A percentile compares a stretch with the other conserved stretches of the same genome.
Evolutionary conservation across 2,113 vertebrate genomes (phyloP).

Genomic region (Galemys pyrenaicus): DNA sequence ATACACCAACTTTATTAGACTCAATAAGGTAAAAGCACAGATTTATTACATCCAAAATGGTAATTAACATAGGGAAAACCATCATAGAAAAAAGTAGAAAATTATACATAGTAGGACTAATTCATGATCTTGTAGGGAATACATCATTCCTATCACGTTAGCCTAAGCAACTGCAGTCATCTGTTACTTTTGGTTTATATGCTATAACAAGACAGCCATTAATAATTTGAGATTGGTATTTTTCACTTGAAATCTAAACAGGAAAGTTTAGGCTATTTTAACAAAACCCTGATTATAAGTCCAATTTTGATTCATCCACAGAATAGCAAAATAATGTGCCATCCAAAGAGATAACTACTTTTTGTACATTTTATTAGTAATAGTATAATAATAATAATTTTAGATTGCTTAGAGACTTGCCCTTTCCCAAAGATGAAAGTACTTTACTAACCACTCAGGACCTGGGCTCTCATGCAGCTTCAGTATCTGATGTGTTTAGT

Average conservation of each 20-base stretch:
- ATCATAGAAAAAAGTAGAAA: neutral
- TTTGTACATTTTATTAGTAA: neutral
- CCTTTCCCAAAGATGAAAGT: neutral
- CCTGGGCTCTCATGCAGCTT: neutral
- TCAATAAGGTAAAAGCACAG: neutral
- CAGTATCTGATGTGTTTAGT: neutral
- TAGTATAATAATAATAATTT: neutral
- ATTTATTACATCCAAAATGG: neutral
- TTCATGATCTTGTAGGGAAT: neutral
- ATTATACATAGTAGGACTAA: neutral
- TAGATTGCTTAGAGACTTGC: neutral
- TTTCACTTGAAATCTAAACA: constrained; percentile 12
- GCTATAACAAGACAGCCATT: neutral
- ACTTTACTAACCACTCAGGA: neutral
- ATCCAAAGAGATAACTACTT: constrained; percentile 12
- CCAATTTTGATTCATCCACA: constrained; percentile 44
- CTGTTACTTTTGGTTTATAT: neutral
- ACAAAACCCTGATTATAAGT: neutral
- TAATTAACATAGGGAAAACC: constrained; percentile 14
- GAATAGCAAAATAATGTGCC: neutral
- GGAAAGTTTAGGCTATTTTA: constrained; percentile 19
- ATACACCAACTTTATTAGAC: neutral
- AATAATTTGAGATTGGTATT: neutral
- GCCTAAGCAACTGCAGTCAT: neutral
- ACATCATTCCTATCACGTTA: neutral